Percentiles rank a stretch among this genome's conserved stretches.
phyloP scores from a whole-genome alignment of 1,140 invertebrate species.

The Trichonephila inaurata region DNA sequence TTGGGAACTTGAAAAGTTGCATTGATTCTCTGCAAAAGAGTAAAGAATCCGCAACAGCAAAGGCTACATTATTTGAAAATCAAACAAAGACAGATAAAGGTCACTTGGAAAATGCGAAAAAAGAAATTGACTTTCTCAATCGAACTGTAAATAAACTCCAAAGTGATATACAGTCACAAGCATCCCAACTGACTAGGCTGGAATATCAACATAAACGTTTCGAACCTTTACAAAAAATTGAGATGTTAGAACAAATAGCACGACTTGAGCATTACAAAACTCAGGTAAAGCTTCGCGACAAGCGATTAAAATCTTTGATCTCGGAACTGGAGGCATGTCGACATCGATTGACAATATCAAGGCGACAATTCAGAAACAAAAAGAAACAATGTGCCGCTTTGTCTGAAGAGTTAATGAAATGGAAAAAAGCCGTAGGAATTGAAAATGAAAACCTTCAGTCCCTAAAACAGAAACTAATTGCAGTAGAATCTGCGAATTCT shows the following conservation, averaged over 20 bases:
- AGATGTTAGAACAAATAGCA: neutral
- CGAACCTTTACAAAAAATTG: neutral
- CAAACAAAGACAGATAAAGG: neutral
- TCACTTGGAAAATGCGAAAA: neutral
- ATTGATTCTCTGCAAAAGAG: neutral
- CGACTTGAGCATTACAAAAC: neutral
- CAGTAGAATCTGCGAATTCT: neutral
- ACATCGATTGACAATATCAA: neutral
- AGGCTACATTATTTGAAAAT: neutral
- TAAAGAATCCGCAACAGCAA: too few species aligned
- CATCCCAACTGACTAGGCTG: neutral
- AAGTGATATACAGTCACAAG: neutral
- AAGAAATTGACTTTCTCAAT: neutral
- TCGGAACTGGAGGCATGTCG: neutral
- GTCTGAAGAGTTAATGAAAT: neutral
- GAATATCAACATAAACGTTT: neutral
- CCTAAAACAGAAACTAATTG: neutral
- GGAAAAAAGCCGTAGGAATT: neutral
- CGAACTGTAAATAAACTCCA: neutral
- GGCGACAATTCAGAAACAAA: neutral
- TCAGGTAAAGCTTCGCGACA: neutral
- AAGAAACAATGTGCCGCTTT: neutral
- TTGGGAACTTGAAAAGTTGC: neutral
- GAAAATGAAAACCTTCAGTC: neutral
- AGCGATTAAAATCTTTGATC: neutral